phyloP scores from a whole-genome alignment of 2,797 vertebrate species.

The Pseudotriccus pelzelni region DNA sequence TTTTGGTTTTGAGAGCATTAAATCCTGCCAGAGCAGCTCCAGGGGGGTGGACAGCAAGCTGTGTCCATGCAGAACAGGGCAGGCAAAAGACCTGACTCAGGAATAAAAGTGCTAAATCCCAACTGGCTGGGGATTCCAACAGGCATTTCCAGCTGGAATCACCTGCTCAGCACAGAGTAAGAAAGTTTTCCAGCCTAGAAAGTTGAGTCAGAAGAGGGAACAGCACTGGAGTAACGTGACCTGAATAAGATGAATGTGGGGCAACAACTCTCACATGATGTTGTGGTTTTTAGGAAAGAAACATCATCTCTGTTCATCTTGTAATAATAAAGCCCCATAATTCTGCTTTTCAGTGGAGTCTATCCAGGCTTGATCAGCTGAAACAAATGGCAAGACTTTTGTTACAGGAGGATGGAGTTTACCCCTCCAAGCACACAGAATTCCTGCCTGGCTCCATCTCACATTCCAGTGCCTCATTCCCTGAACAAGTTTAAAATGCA shows the following conservation, averaged over 20 bases:
- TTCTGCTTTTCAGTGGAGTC: neutral
- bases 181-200: neutral
- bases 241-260: neutral
- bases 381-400: neutral
- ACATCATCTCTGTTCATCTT: neutral
- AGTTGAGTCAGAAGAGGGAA: neutral
- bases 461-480: neutral
- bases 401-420: neutral
- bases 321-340: neutral
- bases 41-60: neutral
- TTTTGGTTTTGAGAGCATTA: neutral
- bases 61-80: neutral
- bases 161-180: neutral
- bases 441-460: neutral
- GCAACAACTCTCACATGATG: neutral
- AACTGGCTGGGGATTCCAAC: neutral
- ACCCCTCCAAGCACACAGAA: neutral
- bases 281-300: neutral
- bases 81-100: neutral
- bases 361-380: neutral
- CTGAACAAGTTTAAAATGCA: neutral
- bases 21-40: neutral
- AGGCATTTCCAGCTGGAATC: neutral
- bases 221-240: neutral
- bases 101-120: neutral